These are phyloP conservation scores for Phaonia tiefii DNA, from an alignment of 2,888 invertebrate genomes.

Conservation along the genomic window DNA sequence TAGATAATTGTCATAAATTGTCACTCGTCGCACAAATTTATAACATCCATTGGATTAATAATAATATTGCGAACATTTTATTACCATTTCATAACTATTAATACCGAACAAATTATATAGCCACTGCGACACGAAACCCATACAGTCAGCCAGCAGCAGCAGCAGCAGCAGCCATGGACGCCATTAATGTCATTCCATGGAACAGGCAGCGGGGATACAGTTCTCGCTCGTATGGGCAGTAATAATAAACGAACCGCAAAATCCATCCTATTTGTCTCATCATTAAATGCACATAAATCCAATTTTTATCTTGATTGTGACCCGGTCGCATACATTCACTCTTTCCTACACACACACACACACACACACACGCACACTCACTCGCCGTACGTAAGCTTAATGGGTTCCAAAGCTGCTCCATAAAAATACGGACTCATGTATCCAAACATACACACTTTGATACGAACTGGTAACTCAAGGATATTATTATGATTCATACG, in stretches of 20 bases:
- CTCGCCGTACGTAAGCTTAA: slow-evolving; percentile 39
- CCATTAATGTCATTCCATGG: slow-evolving; percentile 8
- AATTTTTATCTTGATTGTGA: slow-evolving; percentile 67
- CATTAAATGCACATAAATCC: slow-evolving; percentile 70
- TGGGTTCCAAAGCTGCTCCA: slow-evolving; percentile 54
- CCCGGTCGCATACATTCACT: slow-evolving; percentile 46
- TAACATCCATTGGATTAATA: slow-evolving; percentile 16
- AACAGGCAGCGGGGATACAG: not conserved
- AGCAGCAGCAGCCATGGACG: not conserved
- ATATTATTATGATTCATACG: slow-evolving; percentile 62
- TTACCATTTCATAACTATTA: slow-evolving; percentile 35
- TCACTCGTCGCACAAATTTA: slow-evolving; percentile 13
- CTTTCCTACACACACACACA: slow-evolving; percentile 11
- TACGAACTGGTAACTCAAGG: slow-evolving; percentile 57
- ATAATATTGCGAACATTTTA: slow-evolving; percentile 35
- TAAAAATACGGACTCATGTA: slow-evolving; percentile 16
- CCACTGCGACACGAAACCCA: slow-evolving; percentile 24
- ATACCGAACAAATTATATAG: slow-evolving; percentile 38
- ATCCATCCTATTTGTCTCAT: slow-evolving; percentile 70
- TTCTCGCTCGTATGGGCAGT: slow-evolving; percentile 57
- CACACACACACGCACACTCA: slow-evolving; percentile 42
- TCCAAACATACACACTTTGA: slow-evolving; percentile 4
- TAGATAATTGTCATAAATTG: slow-evolving; percentile 28
- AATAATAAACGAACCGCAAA: slow-evolving; percentile 68
- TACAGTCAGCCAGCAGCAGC: slow-evolving; percentile 11